Evolutionary conservation across 2,797 vertebrate species (phyloP).

Genomic region (Coregonus sp.): DNA sequence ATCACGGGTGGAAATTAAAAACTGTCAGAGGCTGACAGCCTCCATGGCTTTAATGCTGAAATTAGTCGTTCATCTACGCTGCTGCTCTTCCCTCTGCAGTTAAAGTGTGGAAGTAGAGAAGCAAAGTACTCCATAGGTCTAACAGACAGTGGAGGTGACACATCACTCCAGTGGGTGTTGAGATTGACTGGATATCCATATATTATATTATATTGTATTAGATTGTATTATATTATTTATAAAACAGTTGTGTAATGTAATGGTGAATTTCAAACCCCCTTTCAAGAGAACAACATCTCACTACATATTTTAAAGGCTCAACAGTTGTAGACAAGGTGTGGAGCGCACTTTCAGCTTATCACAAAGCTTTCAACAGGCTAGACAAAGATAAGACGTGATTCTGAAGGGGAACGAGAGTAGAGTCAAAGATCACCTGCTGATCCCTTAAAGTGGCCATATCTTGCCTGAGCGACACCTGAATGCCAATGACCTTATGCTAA

Average conservation of each 20-base stretch:
- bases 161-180: neutral
- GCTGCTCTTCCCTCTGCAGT: slow-evolving; percentile 15
- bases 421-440: slow-evolving; percentile 31
- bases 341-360: neutral
- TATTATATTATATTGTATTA: too few relatives aligned
- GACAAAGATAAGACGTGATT: slow-evolving; percentile 27
- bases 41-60: slow-evolving; percentile 20
- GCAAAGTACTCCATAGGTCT: too few relatives aligned
- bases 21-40: slow-evolving; percentile 25
- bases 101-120: too few relatives aligned
- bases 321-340: neutral
- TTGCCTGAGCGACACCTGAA: slow-evolving; percentile 20
- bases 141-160: neutral
- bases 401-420: slow-evolving; percentile 11
- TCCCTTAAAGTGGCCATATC: slow-evolving; percentile 18
- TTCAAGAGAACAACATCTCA: neutral
- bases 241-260: neutral
- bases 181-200: neutral
- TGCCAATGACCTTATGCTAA: slow-evolving; percentile 38
- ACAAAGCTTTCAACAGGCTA: slow-evolving; percentile 27
- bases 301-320: neutral
- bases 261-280: neutral
- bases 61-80: slow-evolving; percentile 34
- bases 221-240: neutral
- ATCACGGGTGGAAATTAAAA: slow-evolving; percentile 45